A percentile compares a stretch with the other conserved stretches of the same genome.
Evolutionary conservation across 2,113 vertebrate genomes (phyloP).

Genomic region (Gila orcuttii): DNA sequence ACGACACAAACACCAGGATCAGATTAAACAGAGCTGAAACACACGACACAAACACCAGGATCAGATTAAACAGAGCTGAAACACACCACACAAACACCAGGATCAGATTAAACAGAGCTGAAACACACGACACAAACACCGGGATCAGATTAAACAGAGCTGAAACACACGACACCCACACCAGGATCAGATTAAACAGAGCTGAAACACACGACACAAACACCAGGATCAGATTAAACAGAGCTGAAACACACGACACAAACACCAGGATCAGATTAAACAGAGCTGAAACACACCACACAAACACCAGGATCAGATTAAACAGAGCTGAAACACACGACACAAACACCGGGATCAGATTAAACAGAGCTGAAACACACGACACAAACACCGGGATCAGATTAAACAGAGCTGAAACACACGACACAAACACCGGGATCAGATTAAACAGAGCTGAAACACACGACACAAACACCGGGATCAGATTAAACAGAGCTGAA

Average conservation of each 20-base stretch:
- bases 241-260: too few species aligned
- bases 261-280: slow-evolving; percentile 96
- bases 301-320: too few species aligned
- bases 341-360: too few species aligned
- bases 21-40: too few species aligned
- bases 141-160: too few species aligned
- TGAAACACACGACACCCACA: slow-evolving; percentile 56
- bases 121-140: neutral
- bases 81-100: slow-evolving; percentile 73
- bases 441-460: slow-evolving; percentile 93
- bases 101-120: slow-evolving; percentile 98
- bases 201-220: slow-evolving; percentile 70
- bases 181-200: slow-evolving; percentile 97
- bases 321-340: too few species aligned
- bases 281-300: slow-evolving; percentile 78
- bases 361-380: too few species aligned
- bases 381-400: slow-evolving; percentile 49
- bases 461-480: neutral
- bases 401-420: too few species aligned
- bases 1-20: neutral
- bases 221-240: too few species aligned
- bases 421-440: slow-evolving; percentile 85
- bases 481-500: too few species aligned
- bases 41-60: too few species aligned
- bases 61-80: too few species aligned